Evolutionary conservation across 2,888 invertebrate genomes (phyloP).

Genomic region (Apamea crenata): DNA sequence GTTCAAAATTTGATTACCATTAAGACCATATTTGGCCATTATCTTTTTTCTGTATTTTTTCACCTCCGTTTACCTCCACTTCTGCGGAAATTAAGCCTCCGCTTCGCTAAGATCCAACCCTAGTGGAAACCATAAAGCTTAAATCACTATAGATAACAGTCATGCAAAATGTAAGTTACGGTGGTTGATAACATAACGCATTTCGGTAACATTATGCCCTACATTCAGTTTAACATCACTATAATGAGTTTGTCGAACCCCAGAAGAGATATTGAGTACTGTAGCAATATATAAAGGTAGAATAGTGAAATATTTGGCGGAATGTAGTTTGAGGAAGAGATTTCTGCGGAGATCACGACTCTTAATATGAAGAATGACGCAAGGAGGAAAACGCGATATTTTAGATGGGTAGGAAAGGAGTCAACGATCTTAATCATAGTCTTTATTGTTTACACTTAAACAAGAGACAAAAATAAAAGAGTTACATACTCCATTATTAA

Average conservation of each 20-base stretch:
- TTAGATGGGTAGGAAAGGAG: neutral
- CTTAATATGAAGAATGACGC: neutral
- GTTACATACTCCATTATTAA: neutral
- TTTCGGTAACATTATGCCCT: conserved; percentile 48
- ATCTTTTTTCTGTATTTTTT: neutral
- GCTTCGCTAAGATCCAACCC: neutral
- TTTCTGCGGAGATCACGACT: neutral
- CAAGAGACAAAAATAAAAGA: neutral
- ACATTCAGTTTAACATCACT: conserved; percentile 46
- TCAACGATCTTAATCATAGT: neutral
- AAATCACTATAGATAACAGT: conserved; percentile 52
- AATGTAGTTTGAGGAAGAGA: neutral
- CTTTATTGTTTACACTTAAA: neutral
- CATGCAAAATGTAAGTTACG: conserved; percentile 58
- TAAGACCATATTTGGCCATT: neutral
- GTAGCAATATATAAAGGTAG: conserved; percentile 14
- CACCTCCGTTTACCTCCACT: neutral
- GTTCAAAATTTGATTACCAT: neutral
- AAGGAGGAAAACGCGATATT: neutral
- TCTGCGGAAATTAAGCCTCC: neutral
- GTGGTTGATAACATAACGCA: conserved; percentile 51
- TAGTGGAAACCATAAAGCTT: conserved; percentile 41
- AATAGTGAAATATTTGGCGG: conserved; percentile 21
- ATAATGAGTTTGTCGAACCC: conserved; percentile 48
- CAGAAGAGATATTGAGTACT: conserved; percentile 34